Percentiles rank a stretch among this genome's conserved stretches.
Conservation (phyloP, 2,888 invertebrate genomes). For the Anticlea derivata region DNA sequence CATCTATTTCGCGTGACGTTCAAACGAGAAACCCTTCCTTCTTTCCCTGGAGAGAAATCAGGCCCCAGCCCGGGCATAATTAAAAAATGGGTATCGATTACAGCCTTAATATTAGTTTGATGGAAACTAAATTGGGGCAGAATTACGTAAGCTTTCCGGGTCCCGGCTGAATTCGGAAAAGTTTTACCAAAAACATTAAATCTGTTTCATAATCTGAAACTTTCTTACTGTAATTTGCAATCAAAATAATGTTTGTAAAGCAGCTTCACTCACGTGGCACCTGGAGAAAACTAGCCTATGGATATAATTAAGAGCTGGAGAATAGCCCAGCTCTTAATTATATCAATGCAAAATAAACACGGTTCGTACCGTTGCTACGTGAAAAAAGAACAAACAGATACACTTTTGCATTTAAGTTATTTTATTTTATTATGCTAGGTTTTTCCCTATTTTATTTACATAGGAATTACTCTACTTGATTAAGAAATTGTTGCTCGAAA, state of each 20-base stretch:
- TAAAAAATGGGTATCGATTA: slow-evolving; percentile 65
- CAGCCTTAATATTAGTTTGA: slow-evolving; percentile 46
- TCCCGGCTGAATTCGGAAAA: slow-evolving; percentile 6
- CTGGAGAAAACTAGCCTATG: too few relatives aligned
- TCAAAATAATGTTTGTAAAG: too few relatives aligned
- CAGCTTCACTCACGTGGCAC: too few relatives aligned
- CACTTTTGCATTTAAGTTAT: too few relatives aligned
- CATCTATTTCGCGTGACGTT: slow-evolving; percentile 81
- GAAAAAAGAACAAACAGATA: too few relatives aligned
- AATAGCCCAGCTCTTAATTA: too few relatives aligned
- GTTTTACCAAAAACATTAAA: neutral
- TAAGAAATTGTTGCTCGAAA: slow-evolving; percentile 18
- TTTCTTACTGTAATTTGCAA: too few relatives aligned
- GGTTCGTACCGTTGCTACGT: too few relatives aligned
- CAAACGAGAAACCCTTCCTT: slow-evolving; percentile 75
- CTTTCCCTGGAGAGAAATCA: slow-evolving; percentile 72
- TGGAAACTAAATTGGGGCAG: slow-evolving; percentile 33
- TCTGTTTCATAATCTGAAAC: neutral
- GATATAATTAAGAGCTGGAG: too few relatives aligned
- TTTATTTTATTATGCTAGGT: too few relatives aligned
- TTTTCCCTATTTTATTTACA: neutral
- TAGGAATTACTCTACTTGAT: slow-evolving; percentile 1
- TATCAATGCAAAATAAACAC: too few relatives aligned
- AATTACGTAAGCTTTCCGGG: slow-evolving; percentile 24
- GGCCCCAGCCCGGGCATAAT: slow-evolving; percentile 63